These are phyloP conservation scores for Lissonota sp. DNA, from an alignment of 2,888 invertebrate species.

Conservation along the genomic window DNA sequence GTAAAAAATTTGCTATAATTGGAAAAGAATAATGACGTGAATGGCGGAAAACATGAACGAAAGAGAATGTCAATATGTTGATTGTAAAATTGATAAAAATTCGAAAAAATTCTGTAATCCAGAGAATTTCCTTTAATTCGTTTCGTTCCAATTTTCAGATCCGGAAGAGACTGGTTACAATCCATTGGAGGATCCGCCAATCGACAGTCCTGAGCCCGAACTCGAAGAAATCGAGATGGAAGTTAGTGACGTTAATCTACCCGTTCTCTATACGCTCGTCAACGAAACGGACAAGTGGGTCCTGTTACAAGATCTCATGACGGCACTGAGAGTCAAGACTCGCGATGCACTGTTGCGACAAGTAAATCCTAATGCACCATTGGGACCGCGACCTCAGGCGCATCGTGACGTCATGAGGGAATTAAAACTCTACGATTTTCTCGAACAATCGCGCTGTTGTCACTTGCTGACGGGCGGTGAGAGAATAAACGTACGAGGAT, in stretches of 20 bases:
- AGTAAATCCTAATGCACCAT: slow-evolving; percentile 85
- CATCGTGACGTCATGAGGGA: slow-evolving; percentile 86
- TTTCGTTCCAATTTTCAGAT: slow-evolving; percentile 71
- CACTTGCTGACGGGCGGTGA: slow-evolving; percentile 92
- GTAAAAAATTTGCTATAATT: slow-evolving; percentile 52
- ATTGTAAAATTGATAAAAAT: background rate
- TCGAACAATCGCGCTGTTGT: slow-evolving; percentile 92
- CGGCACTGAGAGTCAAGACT: slow-evolving; percentile 91
- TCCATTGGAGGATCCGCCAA: slow-evolving; percentile 86
- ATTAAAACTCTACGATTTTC: slow-evolving; percentile 91
- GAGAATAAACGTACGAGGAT: slow-evolving; percentile 91
- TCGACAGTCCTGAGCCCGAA: slow-evolving; percentile 82
- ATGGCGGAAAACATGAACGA: no score
- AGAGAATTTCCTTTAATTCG: slow-evolving; percentile 54
- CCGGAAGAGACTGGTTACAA: slow-evolving; percentile 85
- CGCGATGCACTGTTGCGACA: slow-evolving; percentile 92
- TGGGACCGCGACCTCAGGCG: slow-evolving; percentile 86
- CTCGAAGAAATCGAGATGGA: slow-evolving; percentile 91
- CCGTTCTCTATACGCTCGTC: slow-evolving; percentile 91
- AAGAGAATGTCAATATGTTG: no score
- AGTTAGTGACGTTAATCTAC: slow-evolving; percentile 91
- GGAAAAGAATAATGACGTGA: no score
- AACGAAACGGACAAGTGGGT: slow-evolving; percentile 90
- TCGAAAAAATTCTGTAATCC: slow-evolving; percentile 43
- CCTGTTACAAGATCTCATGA: slow-evolving; percentile 91